These are phyloP conservation scores for Drosophila cyrtoloma DNA, from an alignment of 2,888 invertebrate genomes.

Conservation along the genomic window DNA sequence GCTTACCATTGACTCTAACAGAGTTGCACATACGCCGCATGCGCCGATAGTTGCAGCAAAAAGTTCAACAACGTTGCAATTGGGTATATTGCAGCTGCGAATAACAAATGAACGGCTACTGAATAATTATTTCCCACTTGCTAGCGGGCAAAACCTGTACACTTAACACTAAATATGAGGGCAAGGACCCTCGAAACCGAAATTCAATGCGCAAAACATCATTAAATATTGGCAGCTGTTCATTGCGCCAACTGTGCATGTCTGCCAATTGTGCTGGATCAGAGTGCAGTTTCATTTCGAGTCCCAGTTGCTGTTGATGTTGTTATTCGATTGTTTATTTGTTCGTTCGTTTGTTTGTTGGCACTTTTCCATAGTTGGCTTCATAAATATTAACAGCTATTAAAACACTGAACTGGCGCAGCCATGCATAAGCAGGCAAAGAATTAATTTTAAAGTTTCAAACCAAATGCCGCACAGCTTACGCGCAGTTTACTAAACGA, in stretches of 20 bases:
- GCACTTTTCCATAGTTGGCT: slow-evolving; percentile 45
- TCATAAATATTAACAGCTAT: slow-evolving; percentile 80
- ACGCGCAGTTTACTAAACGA: slow-evolving; percentile 61
- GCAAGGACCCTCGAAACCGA: slow-evolving; percentile 29
- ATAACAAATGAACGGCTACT: slow-evolving; percentile 49
- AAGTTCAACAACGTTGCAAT: slow-evolving; percentile 13
- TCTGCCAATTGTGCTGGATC: slow-evolving; percentile 29
- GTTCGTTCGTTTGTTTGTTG: slow-evolving; percentile 47
- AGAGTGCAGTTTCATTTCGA: slow-evolving; percentile 4
- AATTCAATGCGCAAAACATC: slow-evolving; percentile 49
- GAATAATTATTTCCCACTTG: slow-evolving; percentile 66
- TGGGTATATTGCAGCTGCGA: slow-evolving; percentile 5
- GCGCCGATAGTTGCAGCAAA: neutral
- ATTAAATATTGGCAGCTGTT: slow-evolving; percentile 73
- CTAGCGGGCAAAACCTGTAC: slow-evolving; percentile 33
- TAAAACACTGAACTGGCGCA: slow-evolving; percentile 55
- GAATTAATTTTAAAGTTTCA: slow-evolving; percentile 79
- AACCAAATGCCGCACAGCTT: slow-evolving; percentile 62
- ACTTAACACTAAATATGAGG: slow-evolving; percentile 1
- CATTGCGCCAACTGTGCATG: slow-evolving; percentile 32
- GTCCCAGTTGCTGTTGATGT: slow-evolving; percentile 4
- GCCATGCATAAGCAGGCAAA: slow-evolving; percentile 33
- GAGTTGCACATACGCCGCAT: slow-evolving; percentile 25
- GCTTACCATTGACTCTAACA: neutral
- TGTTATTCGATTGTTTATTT: slow-evolving; percentile 35